Base-by-base conservation (phyloP, 2,113 vertebrate species). In the Cranoglanis bouderius region DNA sequence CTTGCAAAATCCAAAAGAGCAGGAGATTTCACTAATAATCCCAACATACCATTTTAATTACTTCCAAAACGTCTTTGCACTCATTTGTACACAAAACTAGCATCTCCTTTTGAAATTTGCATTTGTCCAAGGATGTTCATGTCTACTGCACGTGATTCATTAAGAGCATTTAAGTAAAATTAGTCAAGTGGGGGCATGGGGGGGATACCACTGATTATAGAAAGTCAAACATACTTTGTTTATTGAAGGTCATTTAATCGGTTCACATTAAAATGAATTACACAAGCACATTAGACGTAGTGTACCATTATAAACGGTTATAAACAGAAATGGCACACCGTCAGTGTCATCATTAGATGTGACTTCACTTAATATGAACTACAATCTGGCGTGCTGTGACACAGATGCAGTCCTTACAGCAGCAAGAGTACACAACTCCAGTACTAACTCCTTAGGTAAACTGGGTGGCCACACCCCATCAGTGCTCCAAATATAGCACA, bases 211-310 rank as follows among this genome's bases (percentile, higher is more conserved):
- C 59, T 12, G 24, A 84, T 63, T 81, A 55, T 59, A 53, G 85
- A 61, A 88, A 74, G 61, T 85, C 83, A 75, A 82, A 70, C 40
- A 21, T 75, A 24, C 61, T 85, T 89, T 53, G 51, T 91, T 93
- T 92, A 92, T 91, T 91, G 51, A 75, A 83, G 81, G 88, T 90
- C 74, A 57, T 77, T 53, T 90, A 80, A 70, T 75, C 85, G 53
- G 53, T 88, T 90, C 87, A 92, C 88, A 90, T 87, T 87, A 51
- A 75, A 91, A 40, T 63, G 59, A 74, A 89, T 88, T 90, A 89
- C 85, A 90, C 90, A 91, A 90, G 81, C 40, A 90, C 86, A 89
- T 53, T 26, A 72, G 49, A 89, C 61, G 83, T 6, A 19, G 61
- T 9, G 72, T 61, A 81, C 72, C 83, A 86, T 10, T 70, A 26